phyloP scores from a whole-genome alignment of 2,113 vertebrate genomes.

The Sminthopsis crassicaudata region DNA sequence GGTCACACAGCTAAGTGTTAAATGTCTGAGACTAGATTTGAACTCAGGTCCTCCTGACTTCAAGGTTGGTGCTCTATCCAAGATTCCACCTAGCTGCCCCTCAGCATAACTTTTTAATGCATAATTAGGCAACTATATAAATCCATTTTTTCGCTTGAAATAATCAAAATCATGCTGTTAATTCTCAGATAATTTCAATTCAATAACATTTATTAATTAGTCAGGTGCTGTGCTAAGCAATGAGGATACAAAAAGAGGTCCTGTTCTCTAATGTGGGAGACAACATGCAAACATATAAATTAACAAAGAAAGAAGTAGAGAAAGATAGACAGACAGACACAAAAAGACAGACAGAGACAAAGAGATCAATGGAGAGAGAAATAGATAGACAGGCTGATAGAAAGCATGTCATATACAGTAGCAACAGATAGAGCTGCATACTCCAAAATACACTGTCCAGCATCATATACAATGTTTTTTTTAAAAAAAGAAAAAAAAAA shows the following conservation, averaged over 20 bases:
- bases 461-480: not conserved
- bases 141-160: not conserved
- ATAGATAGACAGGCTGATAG: not conserved
- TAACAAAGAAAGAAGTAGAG: too few species aligned
- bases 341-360: too few species aligned
- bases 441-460: not conserved
- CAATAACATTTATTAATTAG: not conserved
- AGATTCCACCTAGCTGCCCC: too few species aligned
- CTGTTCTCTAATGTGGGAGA: not conserved
- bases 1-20: too few species aligned
- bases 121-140: not conserved
- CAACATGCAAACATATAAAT: not conserved
- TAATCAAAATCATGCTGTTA: not conserved
- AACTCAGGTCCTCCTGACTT: too few species aligned
- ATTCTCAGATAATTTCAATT: not conserved
- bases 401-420: not conserved
- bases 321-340: too few species aligned
- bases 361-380: too few species aligned
- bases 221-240: not conserved
- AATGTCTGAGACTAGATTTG: too few species aligned
- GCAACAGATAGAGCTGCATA: not conserved
- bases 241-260: not conserved
- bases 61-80: too few species aligned
- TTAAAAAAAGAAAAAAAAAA: not conserved
- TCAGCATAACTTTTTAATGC: not conserved